These are phyloP conservation scores for Todiramphus saurophagus DNA, from an alignment of 2,113 vertebrate species.

Conservation along the genomic window DNA sequence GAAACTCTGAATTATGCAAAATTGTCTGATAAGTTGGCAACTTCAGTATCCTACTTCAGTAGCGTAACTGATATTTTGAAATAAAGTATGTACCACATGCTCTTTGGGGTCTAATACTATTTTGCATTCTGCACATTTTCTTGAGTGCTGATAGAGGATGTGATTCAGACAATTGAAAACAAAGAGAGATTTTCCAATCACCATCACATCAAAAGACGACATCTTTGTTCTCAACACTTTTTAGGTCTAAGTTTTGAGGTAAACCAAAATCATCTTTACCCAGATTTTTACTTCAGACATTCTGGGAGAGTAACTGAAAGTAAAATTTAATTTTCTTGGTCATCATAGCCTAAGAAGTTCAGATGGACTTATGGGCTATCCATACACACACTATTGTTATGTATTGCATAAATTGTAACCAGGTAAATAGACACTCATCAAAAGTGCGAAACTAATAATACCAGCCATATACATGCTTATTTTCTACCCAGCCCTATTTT, in stretches of 20 bases:
- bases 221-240: neutral
- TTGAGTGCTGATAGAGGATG: neutral
- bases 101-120: neutral
- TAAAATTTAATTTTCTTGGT: neutral
- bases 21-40: neutral
- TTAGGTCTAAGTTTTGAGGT: neutral
- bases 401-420: neutral
- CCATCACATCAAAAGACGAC: neutral
- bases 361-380: neutral
- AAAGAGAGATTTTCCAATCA: neutral
- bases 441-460: neutral
- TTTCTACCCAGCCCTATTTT: neutral
- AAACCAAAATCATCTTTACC: neutral
- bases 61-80: neutral
- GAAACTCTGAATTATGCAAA: neutral
- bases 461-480: neutral
- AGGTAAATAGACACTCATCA: neutral
- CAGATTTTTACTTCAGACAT: neutral
- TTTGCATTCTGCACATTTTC: conserved; percentile 1
- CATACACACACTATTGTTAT: neutral
- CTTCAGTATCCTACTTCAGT: neutral
- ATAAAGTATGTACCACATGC: neutral
- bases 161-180: neutral
- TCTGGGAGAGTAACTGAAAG: neutral
- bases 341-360: neutral